phyloP scores from a whole-genome alignment of 2,113 vertebrate genomes.

The Oncorhynchus gorbuscha region DNA sequence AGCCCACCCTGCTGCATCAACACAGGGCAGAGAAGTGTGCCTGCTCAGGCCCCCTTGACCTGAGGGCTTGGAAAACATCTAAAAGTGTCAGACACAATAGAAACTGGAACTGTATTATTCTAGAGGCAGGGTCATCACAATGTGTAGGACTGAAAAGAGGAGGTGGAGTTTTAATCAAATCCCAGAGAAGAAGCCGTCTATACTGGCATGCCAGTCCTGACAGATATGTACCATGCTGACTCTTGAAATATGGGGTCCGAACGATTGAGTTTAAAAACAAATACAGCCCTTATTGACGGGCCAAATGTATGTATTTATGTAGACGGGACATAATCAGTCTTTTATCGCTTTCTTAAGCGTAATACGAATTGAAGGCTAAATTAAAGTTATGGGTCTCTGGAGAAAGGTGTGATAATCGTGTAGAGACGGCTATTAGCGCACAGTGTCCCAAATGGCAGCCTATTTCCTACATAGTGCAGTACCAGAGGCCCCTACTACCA shows the following conservation, averaged over 20 bases:
- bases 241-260: slow-evolving; percentile 45
- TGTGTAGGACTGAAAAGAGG: slow-evolving; percentile 34
- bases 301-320: slow-evolving; percentile 63
- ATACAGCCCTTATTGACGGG: slow-evolving; percentile 51
- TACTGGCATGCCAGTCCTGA: slow-evolving; percentile 32
- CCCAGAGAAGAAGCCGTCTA: slow-evolving; percentile 43
- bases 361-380: slow-evolving; percentile 63
- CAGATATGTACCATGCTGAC: slow-evolving; percentile 36
- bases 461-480: background rate
- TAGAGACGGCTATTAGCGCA: slow-evolving; percentile 58
- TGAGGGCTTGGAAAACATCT: slow-evolving; percentile 44
- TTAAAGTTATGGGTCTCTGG: slow-evolving; percentile 55
- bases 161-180: slow-evolving; percentile 48
- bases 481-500: slow-evolving; percentile 22
- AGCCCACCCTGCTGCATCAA: slow-evolving; percentile 7
- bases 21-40: slow-evolving; percentile 12
- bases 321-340: slow-evolving; percentile 60
- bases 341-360: slow-evolving; percentile 67
- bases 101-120: slow-evolving; percentile 48
- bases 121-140: slow-evolving; percentile 45
- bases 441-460: slow-evolving; percentile 1
- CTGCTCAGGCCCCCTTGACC: slow-evolving; percentile 7
- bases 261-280: slow-evolving; percentile 60
- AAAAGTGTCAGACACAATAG: slow-evolving; percentile 29
- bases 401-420: slow-evolving; percentile 62